A percentile compares a stretch with the other conserved stretches of the same genome.
phyloP scores from a whole-genome alignment of 2,797 vertebrate genomes.

The Malacoctenus gilli region DNA sequence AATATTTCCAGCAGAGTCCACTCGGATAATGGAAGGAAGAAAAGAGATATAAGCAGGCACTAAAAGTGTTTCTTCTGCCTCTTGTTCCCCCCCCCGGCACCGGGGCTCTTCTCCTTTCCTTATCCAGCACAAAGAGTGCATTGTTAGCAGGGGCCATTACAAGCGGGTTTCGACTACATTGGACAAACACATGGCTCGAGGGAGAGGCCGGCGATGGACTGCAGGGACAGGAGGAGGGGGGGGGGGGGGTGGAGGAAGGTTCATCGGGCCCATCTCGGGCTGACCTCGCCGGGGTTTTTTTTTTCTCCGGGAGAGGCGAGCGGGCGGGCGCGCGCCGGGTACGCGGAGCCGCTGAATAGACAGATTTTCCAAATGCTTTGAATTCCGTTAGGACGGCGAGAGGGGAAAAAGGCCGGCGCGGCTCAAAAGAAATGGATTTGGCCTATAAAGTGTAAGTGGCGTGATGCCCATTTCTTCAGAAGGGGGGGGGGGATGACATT shows the following conservation, averaged over 20 bases:
- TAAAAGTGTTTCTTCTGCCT: constrained; percentile 86
- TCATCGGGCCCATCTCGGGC: constrained; percentile 92
- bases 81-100: constrained; percentile 81
- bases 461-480: constrained; percentile 89
- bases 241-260: constrained; percentile 77
- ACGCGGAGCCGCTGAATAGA: constrained; percentile 90
- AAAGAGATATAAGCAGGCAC: constrained; percentile 76
- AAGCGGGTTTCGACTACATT: constrained; percentile 84
- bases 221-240: constrained; percentile 77
- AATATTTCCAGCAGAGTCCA: constrained; percentile 89
- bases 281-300: constrained; percentile 84
- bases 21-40: constrained; percentile 83
- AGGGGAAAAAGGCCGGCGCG: constrained; percentile 75
- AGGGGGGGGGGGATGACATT: constrained; percentile 87
- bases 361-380: constrained; percentile 99
- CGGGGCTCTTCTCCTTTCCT: constrained; percentile 86
- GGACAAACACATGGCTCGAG: constrained; percentile 87
- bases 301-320: too few species aligned
- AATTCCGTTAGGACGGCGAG: constrained; percentile 91
- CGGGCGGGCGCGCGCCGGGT: too few species aligned
- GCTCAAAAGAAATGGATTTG: constrained; percentile 90
- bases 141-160: constrained; percentile 96
- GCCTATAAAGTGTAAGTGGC: constrained; percentile 88
- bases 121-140: constrained; percentile 95
- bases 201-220: constrained; percentile 93